Conservation (phyloP, 2,113 vertebrate species). For the Hippolais icterina region DNA sequence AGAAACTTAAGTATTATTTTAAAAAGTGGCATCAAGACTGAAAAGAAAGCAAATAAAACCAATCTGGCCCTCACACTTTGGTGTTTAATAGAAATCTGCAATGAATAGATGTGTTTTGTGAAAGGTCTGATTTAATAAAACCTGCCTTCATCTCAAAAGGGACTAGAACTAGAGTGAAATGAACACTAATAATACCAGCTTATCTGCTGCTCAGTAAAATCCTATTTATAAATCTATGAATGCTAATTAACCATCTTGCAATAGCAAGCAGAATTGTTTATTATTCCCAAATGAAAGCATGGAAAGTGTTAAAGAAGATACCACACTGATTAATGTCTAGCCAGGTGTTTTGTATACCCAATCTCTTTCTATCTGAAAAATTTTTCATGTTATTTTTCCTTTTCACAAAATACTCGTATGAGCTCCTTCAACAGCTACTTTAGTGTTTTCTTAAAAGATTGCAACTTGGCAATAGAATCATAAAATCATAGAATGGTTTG, state of each 20-base stretch:
- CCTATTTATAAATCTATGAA: not conserved
- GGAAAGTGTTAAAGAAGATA: conserved; percentile 1
- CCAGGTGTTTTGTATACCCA: not conserved
- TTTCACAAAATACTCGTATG: not conserved
- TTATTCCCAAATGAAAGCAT: not conserved
- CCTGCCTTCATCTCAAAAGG: not conserved
- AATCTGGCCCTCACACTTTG: not conserved
- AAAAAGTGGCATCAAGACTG: not conserved
- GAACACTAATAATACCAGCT: not conserved
- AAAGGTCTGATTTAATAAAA: conserved; percentile 5
- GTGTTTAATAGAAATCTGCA: not conserved
- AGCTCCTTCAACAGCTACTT: not conserved
- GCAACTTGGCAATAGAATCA: not conserved
- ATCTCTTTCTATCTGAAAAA: not conserved
- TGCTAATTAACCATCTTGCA: conserved; percentile 22
- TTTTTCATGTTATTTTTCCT: not conserved
- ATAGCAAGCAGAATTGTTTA: not conserved
- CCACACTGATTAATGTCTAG: not conserved
- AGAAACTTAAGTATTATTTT: not conserved
- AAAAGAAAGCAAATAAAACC: conserved; percentile 3
- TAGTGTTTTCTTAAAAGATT: not conserved
- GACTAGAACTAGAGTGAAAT: not conserved
- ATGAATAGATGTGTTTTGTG: not conserved
- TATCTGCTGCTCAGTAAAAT: not conserved
- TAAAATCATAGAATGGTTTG: not conserved